Base-by-base conservation (phyloP, 2,113 vertebrate genomes). In the Bagarius yarrelli region DNA sequence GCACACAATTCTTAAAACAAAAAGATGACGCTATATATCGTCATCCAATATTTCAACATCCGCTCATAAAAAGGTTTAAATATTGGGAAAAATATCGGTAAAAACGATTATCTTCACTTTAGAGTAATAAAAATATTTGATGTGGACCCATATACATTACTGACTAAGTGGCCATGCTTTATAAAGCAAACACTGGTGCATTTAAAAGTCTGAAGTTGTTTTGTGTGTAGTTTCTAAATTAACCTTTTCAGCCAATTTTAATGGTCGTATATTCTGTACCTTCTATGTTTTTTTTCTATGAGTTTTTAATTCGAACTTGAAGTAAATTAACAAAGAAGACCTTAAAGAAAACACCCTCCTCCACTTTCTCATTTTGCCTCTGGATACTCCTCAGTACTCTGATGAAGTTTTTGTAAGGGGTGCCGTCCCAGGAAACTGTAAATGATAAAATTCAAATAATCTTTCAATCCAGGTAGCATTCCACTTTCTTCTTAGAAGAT, bases 391-490 rank as follows among this genome's bases (percentile, higher is more conserved):
- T 77, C 64, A 64, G 21, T 27, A 77, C 19, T 88, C 85, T 60
- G 92, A 89, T 87, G 90, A 77, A 70, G 74, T 91, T 92, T 91
- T 93, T 90, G 92, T 93, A 92, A 94, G 86, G 92, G 93, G 94
- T 91, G 91, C 91, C 84, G 92, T 91, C 88, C 92, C 90, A 69
- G 44, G 90, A 90, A 92, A 87, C 87, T 88, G 21, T 76, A 50
- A 76, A 27, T 91, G 89, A 89, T 93, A 91, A 91, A 85, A 80
- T 91, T 94, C 91, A 91, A 80, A 89, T 89, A 93, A 91, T 94
- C 93, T 92, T 94, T 94, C 93, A 93, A 95, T 95, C 94, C 93
- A 93, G 91, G 94, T 92, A 91, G 93, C 89, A 94, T 93, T 93
- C 52, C 92, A 92, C 91, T 90, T 93, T 92, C 36, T 93, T 92